Conservation (phyloP, 2,888 invertebrate genomes). For the Lamellibrachia columna region DNA sequence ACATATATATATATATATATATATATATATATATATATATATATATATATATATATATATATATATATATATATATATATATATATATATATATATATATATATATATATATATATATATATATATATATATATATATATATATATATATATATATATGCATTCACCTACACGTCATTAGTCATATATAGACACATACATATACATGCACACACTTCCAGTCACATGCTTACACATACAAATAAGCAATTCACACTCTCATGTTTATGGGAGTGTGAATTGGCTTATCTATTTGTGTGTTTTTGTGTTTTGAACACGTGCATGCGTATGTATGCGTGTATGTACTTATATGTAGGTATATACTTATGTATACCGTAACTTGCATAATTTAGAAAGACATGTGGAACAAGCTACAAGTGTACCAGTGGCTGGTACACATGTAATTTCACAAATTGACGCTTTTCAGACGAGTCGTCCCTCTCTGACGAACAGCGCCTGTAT, state of each 20-base stretch:
- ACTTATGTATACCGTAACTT: neutral
- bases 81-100: too few species aligned
- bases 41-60: neutral
- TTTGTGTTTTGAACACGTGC: conserved; percentile 18
- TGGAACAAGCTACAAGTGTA: neutral
- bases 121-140: too few species aligned
- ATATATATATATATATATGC: too few species aligned
- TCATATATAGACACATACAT: too few species aligned
- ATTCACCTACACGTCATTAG: too few species aligned
- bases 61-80: too few species aligned
- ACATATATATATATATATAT: neutral
- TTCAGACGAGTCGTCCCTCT: conserved; percentile 35
- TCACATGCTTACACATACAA: neutral
- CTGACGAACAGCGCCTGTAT: conserved; percentile 67
- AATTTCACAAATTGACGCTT: neutral
- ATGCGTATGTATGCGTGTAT: conserved; percentile 14
- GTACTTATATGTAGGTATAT: conserved; percentile 21
- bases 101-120: too few species aligned
- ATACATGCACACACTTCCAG: neutral
- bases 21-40: conserved; percentile 3
- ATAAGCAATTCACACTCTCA: neutral
- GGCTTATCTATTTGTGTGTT: neutral
- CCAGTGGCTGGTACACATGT: neutral
- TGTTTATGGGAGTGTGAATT: neutral
- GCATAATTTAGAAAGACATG: neutral